Conservation (phyloP, 2,888 invertebrate genomes). For the Lumbricus terrestris region DNA sequence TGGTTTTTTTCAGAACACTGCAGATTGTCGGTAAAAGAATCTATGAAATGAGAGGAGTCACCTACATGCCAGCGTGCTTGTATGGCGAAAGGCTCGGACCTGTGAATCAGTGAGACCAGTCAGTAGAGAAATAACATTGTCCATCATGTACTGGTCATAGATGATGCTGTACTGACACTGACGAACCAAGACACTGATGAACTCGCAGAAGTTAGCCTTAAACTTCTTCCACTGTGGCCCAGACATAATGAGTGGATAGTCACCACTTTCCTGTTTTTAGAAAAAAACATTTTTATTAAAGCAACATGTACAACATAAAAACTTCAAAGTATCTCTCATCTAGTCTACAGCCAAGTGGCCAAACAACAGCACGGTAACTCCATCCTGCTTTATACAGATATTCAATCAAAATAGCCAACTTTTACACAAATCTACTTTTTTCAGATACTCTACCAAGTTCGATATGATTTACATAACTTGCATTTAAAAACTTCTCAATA, state of each 20-base stretch:
- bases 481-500: neutral
- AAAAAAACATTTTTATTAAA: constrained; percentile 5
- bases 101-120: constrained; percentile 97
- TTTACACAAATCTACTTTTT: neutral
- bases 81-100: constrained; percentile 83
- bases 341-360: neutral
- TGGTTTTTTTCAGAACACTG: no score
- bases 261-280: constrained; percentile 81
- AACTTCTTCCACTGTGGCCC: constrained; percentile 98
- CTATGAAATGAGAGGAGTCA: neutral
- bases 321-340: neutral
- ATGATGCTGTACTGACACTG: constrained; percentile 98
- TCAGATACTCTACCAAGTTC: neutral
- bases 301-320: neutral
- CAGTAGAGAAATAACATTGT: constrained; percentile 92
- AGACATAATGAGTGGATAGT: constrained; percentile 95
- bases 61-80: constrained; percentile 83
- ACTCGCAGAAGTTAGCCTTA: constrained; percentile 90
- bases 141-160: constrained; percentile 98
- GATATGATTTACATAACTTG: neutral
- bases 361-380: neutral
- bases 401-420: no score
- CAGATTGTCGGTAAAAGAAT: neutral
- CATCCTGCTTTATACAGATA: no score
- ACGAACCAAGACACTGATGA: constrained; percentile 88